phyloP scores from a whole-genome alignment of 2,888 invertebrate genomes.

The Ephialtes manifestator region DNA sequence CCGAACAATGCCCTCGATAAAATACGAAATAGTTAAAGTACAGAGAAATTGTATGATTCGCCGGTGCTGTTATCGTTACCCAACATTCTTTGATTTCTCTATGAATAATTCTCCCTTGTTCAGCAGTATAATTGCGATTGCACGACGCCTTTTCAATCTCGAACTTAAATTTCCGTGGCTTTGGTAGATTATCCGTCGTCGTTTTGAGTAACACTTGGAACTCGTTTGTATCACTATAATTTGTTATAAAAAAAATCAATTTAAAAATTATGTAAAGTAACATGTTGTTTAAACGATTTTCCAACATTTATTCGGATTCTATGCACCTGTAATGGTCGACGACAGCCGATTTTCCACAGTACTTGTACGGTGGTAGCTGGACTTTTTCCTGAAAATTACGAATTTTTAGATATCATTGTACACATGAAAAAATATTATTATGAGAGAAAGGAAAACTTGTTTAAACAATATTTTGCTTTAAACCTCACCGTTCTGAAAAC shows the following conservation, averaged over 20 bases:
- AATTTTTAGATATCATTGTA: not conserved
- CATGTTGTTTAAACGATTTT: not conserved
- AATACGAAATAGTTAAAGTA: conserved; percentile 88
- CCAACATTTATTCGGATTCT: not conserved
- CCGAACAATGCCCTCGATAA: conserved; percentile 73
- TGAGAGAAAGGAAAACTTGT: too few species aligned
- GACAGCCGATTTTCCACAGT: not conserved
- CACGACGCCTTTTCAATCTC: conserved; percentile 89
- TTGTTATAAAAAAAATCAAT: not conserved
- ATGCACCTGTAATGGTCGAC: not conserved
- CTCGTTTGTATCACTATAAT: conserved; percentile 61
- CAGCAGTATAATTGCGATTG: conserved; percentile 90
- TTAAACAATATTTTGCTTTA: not conserved
- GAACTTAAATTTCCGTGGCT: conserved; percentile 90
- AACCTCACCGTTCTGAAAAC: not conserved
- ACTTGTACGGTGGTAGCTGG: not conserved
- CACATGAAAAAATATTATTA: not conserved
- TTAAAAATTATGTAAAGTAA: not conserved
- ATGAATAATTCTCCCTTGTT: conserved; percentile 90
- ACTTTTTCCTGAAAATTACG: not conserved
- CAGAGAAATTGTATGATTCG: conserved; percentile 90
- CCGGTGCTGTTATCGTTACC: conserved; percentile 89
- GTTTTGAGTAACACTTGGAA: conserved; percentile 87
- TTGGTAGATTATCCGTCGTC: conserved; percentile 82
- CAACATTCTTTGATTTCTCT: conserved; percentile 87